phyloP scores from a whole-genome alignment of 2,888 invertebrate species.

The Agrochola circellaris region DNA sequence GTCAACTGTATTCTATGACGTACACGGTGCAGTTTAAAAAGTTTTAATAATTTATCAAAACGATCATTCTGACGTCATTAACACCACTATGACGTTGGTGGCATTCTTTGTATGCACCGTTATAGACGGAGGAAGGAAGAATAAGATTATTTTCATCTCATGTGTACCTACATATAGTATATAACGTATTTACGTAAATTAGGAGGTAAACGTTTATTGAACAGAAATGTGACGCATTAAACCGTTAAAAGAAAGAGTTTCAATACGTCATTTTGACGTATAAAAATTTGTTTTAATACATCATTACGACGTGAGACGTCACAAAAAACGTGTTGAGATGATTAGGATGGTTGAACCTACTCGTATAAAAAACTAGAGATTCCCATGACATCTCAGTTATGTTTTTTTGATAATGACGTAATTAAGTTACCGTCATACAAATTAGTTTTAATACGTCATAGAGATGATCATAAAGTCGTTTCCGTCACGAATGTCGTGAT shows the following conservation, averaged over 20 bases:
- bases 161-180: neutral
- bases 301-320: neutral
- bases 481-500: slow-evolving; percentile 1
- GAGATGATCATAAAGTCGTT: neutral
- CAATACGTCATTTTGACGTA: neutral
- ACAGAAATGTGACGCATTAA: neutral
- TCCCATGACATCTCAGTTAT: neutral
- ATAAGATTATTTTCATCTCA: neutral
- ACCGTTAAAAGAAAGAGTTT: neutral
- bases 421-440: neutral
- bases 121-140: neutral
- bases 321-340: neutral
- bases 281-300: neutral
- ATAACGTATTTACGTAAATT: neutral
- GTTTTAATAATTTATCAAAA: neutral
- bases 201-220: neutral
- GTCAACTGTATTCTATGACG: neutral
- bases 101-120: neutral
- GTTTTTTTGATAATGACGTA: slow-evolving; percentile 1
- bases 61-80: slow-evolving; percentile 13
- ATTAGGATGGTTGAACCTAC: neutral
- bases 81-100: slow-evolving; percentile 17
- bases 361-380: neutral
- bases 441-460: slow-evolving; percentile 24
- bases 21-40: slow-evolving; percentile 7